Base-by-base conservation (phyloP, 1,140 invertebrate species). In the Lepidostoma basale region DNA sequence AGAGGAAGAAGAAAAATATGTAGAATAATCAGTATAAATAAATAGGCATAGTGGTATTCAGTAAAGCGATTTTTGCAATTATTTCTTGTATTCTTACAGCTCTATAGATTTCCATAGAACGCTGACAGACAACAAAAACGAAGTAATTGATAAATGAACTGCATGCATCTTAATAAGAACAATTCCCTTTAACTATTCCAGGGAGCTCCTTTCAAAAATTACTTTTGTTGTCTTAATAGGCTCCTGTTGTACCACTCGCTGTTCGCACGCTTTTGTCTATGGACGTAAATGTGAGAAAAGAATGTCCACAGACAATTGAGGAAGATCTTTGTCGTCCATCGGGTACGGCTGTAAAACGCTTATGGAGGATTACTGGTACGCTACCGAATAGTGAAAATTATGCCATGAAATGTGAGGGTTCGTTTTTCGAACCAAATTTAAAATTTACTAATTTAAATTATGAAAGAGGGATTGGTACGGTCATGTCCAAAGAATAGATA, bases 281-380 rank as follows among this genome's bases (percentile, higher is more conserved):
- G 44, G 20, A 20, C 49, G 20, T 26, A 30, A 54, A 28, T 33
- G 49, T 54, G 28, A 33, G 28, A 54, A 54, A 2, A 54, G 28
- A 18, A 30, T 39, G 18, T 39, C 16, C 54, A 23, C 12, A 40
- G 54, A 28, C 28, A 12, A 9, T 40, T 26, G 23, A 14, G 23
- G 44, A 64, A 45, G 20, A 28, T 22, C 39, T n/a, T 45, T 66
- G 52, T 44, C 16, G 14, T 9, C 40, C 23, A 58, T 66, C 52
- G 1, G 64, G 22, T 26, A 45, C 26, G 28, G 52, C 42, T 45
- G 64, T 66, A 66, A 66, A 66, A 28, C 40, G 33, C 54, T 66
- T 59, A 45, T 66, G 64, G 16, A 45, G 16, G 64, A 66, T 66
- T 54, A 44, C 40, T 20, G 9, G 52, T 20, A 39, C 40, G 52